These are phyloP conservation scores for Malthinus flaveolus DNA, from an alignment of 2,888 invertebrate genomes.

Conservation along the genomic window DNA sequence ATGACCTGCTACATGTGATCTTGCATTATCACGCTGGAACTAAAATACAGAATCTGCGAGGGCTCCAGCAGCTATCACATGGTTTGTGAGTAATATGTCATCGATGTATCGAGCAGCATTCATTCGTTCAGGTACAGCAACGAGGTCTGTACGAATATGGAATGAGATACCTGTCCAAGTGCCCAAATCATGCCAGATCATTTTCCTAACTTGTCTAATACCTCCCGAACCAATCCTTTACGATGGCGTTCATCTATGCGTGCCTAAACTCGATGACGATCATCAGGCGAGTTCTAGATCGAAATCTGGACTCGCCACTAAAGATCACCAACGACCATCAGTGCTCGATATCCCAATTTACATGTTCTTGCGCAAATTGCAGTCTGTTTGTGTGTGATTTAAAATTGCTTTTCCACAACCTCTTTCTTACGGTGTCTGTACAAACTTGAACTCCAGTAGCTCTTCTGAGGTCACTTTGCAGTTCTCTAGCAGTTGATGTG, in stretches of 20 bases:
- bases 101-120: not conserved
- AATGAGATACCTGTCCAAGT: not conserved
- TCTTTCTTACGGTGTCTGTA: constrained; percentile 7
- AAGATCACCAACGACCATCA: not conserved
- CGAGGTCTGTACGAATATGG: too few species aligned
- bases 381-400: not conserved
- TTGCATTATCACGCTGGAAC: not conserved
- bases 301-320: constrained; percentile 1
- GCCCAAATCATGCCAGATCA: too few species aligned
- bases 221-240: too few species aligned
- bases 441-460: not conserved
- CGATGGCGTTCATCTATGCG: too few species aligned
- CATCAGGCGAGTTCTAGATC: not conserved
- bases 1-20: not conserved
- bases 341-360: not conserved
- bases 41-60: not conserved
- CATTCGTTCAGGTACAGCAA: too few species aligned
- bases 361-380: not conserved
- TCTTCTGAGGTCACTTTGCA: not conserved
- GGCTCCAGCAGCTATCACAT: not conserved
- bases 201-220: too few species aligned
- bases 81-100: not conserved
- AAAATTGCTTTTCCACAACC: not conserved
- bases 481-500: not conserved
- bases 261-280: too few species aligned